Percentiles rank a stretch among this genome's conserved stretches.
These are phyloP conservation scores for Rousettus madagascariensis DNA, from an alignment of 2,797 vertebrate species.

Conservation along the genomic window DNA sequence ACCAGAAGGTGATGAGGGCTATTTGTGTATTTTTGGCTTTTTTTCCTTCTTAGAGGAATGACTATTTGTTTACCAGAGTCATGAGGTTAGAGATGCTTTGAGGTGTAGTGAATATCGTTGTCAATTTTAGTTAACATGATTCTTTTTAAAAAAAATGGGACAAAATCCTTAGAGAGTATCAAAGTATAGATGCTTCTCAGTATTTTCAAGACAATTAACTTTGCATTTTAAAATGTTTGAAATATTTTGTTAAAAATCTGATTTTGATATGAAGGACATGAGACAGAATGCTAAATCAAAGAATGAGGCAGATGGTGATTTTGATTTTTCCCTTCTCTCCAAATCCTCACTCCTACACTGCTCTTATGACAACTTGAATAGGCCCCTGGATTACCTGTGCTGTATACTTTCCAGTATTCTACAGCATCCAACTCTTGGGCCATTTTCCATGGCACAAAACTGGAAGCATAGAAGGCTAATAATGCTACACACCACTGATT, in stretches of 20 bases:
- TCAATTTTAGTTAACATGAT: constrained; percentile 28
- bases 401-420: not conserved
- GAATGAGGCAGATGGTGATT: not conserved
- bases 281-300: constrained; percentile 11
- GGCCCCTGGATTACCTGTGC: not conserved
- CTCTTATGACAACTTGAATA: not conserved
- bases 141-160: not conserved
- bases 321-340: not conserved
- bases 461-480: not conserved
- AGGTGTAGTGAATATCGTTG: constrained; percentile 30
- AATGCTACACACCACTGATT: not conserved
- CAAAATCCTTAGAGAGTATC: not conserved
- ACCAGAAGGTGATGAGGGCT: not conserved
- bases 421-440: not conserved
- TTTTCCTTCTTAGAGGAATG: not conserved
- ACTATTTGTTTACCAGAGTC: not conserved
- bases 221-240: constrained; percentile 33
- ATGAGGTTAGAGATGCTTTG: constrained; percentile 11
- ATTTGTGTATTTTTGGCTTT: constrained; percentile 39
- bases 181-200: not conserved
- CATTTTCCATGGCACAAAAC: not conserved
- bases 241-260: constrained; percentile 13
- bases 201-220: constrained; percentile 40
- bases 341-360: not conserved
- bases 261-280: not conserved